A percentile compares a stretch with the other conserved stretches of the same genome.
phyloP scores from a whole-genome alignment of 2,113 vertebrate genomes.

The Loxodonta africana region DNA sequence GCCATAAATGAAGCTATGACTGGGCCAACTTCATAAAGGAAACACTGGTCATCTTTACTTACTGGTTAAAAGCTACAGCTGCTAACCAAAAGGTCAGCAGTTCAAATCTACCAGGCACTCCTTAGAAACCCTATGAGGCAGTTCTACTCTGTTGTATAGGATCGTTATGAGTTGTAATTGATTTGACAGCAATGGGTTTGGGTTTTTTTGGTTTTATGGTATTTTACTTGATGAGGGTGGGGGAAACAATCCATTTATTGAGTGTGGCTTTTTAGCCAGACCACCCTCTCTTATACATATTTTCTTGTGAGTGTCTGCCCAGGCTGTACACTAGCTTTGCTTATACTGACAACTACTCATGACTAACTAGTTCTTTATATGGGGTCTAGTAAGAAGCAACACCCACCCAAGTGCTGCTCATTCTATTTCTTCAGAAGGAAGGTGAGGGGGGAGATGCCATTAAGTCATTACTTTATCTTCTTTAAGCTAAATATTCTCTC shows the following conservation, averaged over 20 bases:
- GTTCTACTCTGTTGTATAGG: too few relatives aligned
- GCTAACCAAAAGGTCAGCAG: too few relatives aligned
- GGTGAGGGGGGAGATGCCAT: not conserved
- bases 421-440: not conserved
- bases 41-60: not conserved
- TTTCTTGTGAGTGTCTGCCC: not conserved
- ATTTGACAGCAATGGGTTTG: too few relatives aligned
- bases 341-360: not conserved
- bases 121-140: too few relatives aligned
- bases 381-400: not conserved
- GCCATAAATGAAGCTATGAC: fast-evolving
- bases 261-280: not conserved
- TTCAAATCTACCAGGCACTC: too few relatives aligned
- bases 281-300: not conserved
- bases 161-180: too few relatives aligned
- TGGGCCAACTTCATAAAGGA: not conserved
- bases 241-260: not conserved
- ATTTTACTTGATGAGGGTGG: conserved; percentile 9
- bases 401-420: not conserved
- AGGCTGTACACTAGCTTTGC: too few relatives aligned
- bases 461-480: not conserved
- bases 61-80: too few relatives aligned
- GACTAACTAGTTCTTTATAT: not conserved
- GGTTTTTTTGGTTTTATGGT: not conserved
- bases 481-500: not conserved